phyloP scores from a whole-genome alignment of 37 sponge, comb jelly and placozoan genomes.

The Aplysina aerophoba region DNA sequence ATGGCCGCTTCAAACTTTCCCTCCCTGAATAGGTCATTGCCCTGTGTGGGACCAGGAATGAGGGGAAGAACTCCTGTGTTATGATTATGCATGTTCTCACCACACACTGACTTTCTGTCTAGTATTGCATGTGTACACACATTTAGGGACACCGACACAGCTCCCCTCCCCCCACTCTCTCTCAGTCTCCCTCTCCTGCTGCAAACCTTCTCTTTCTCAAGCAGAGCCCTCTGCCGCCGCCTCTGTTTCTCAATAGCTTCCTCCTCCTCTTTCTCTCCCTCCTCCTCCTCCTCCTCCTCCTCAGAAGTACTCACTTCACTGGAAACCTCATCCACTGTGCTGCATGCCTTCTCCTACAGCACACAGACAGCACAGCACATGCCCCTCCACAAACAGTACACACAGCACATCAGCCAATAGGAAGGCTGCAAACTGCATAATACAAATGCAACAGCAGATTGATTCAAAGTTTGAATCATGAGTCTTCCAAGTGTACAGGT shows the following conservation, averaged over 20 bases:
- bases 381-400: too few relatives aligned
- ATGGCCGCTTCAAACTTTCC: constrained; percentile 85
- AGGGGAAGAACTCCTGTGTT: background rate
- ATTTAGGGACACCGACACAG: background rate
- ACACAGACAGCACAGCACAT: background rate
- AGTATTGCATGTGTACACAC: too few relatives aligned
- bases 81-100: background rate
- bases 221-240: constrained; percentile 58
- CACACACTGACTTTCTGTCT: too few relatives aligned
- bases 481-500: too few relatives aligned
- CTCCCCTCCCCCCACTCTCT: too few relatives aligned
- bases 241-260: constrained; percentile 36
- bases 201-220: constrained; percentile 79
- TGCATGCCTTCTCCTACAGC: constrained; percentile 77
- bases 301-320: constrained; percentile 28
- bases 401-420: too few relatives aligned
- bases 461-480: too few relatives aligned
- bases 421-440: too few relatives aligned
- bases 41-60: constrained; percentile 56
- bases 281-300: constrained; percentile 52
- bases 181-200: too few relatives aligned
- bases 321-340: constrained; percentile 18
- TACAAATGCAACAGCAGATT: too few relatives aligned
- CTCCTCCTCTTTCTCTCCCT: constrained; percentile 52
- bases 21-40: constrained; percentile 85